phyloP scores from a whole-genome alignment of 2,113 vertebrate genomes.

The Cygnus buccinator region DNA sequence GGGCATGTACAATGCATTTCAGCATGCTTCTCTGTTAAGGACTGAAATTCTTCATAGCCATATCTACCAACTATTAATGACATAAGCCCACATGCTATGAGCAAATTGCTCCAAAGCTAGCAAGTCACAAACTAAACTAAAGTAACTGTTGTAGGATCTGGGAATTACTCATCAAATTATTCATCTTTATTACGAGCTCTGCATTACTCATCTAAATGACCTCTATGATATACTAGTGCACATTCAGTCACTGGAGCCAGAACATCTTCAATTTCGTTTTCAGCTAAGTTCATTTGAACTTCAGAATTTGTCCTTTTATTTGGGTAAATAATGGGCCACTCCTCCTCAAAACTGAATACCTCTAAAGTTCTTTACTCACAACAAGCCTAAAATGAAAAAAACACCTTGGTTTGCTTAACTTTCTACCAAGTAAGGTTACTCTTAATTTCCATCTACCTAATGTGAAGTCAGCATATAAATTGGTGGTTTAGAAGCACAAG shows the following conservation, averaged over 20 bases:
- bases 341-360: not conserved
- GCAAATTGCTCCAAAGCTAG: not conserved
- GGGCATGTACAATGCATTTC: not conserved
- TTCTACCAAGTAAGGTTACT: not conserved
- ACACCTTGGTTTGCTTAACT: not conserved
- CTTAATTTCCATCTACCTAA: not conserved
- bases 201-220: not conserved
- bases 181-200: not conserved
- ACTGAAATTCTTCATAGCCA: not conserved
- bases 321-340: not conserved
- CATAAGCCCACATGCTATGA: not conserved
- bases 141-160: not conserved
- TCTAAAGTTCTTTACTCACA: not conserved
- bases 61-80: not conserved
- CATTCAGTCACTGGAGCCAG: not conserved
- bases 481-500: not conserved
- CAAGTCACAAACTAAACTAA: not conserved
- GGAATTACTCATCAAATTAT: not conserved
- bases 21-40: not conserved
- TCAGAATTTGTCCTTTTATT: not conserved
- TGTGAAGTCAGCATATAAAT: not conserved
- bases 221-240: not conserved
- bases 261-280: not conserved
- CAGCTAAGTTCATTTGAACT: not conserved
- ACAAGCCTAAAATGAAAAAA: not conserved